A percentile compares a stretch with the other conserved stretches of the same genome.
Conservation (phyloP, 2,888 invertebrate species). For the Malthinus flaveolus region DNA sequence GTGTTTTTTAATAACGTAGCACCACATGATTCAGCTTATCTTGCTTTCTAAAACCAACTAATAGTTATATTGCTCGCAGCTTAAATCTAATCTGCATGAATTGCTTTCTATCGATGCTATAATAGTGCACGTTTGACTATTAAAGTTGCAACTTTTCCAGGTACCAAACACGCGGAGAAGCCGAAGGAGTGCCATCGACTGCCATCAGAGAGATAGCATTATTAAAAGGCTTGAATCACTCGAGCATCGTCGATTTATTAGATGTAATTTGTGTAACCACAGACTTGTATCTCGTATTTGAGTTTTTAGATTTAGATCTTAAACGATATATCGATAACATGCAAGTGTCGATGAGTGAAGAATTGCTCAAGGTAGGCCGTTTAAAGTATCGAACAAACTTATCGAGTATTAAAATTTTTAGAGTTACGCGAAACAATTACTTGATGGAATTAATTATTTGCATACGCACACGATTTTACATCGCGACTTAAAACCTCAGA, state of each 20-base stretch:
- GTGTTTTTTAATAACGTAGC: slow-evolving; percentile 61
- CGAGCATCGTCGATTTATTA: slow-evolving; percentile 84
- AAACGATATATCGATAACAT: slow-evolving; percentile 83
- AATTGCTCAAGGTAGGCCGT: slow-evolving; percentile 67
- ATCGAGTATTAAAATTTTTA: slow-evolving; percentile 42
- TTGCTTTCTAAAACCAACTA: slow-evolving; percentile 44
- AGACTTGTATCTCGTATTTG: slow-evolving; percentile 91
- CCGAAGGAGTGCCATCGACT: slow-evolving; percentile 96
- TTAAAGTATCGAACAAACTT: slow-evolving; percentile 11
- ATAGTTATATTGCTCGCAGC: neutral
- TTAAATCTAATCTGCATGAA: neutral
- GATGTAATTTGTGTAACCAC: slow-evolving; percentile 87
- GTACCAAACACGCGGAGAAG: slow-evolving; percentile 58
- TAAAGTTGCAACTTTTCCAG: slow-evolving; percentile 2
- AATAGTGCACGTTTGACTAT: neutral
- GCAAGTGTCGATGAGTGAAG: slow-evolving; percentile 63
- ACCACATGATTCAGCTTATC: slow-evolving; percentile 75
- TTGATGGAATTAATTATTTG: slow-evolving; percentile 87
- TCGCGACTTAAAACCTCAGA: slow-evolving; percentile 94
- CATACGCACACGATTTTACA: slow-evolving; percentile 89
- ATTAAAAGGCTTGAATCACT: slow-evolving; percentile 86
- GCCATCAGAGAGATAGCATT: slow-evolving; percentile 95
- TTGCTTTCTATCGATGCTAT: neutral
- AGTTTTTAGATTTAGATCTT: slow-evolving; percentile 90
- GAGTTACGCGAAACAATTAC: slow-evolving; percentile 85